Evolutionary conservation across 2,888 invertebrate species (phyloP).

Genomic region (Tetragnatha montana): DNA sequence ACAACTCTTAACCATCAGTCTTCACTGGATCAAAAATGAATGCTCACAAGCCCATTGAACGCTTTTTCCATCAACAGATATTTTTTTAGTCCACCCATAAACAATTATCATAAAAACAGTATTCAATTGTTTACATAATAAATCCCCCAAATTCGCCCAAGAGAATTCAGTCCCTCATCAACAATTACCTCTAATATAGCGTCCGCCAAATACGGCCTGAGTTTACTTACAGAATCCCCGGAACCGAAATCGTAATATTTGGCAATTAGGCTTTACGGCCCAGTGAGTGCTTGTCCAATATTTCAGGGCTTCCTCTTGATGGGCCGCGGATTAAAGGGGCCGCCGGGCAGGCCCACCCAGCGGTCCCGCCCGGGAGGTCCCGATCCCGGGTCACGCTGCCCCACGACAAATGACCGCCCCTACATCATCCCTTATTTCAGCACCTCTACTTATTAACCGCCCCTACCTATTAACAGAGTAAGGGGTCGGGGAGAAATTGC

Average conservation of each 20-base stretch:
- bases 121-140: too few species aligned
- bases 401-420: conserved; percentile 61
- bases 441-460: conserved; percentile 38
- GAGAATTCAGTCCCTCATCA: too few species aligned
- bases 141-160: too few species aligned
- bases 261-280: background rate
- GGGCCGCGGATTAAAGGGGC: conserved; percentile 49
- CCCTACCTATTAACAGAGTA: background rate
- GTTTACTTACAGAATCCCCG: background rate
- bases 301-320: conserved; percentile 1
- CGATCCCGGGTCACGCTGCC: conserved; percentile 40
- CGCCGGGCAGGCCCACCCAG: conserved; percentile 66
- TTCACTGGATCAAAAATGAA: too few species aligned
- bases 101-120: too few species aligned
- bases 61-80: too few species aligned
- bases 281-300: background rate
- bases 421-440: conserved; percentile 60
- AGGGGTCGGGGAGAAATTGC: too few species aligned
- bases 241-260: background rate
- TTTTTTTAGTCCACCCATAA: too few species aligned
- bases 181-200: too few species aligned
- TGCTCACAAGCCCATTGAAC: too few species aligned
- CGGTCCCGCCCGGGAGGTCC: conserved; percentile 59
- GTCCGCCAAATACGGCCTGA: too few species aligned
- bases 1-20: too few species aligned